Evolutionary conservation across 2,113 vertebrate genomes (phyloP).

Genomic region (Bothrops jararaca): DNA sequence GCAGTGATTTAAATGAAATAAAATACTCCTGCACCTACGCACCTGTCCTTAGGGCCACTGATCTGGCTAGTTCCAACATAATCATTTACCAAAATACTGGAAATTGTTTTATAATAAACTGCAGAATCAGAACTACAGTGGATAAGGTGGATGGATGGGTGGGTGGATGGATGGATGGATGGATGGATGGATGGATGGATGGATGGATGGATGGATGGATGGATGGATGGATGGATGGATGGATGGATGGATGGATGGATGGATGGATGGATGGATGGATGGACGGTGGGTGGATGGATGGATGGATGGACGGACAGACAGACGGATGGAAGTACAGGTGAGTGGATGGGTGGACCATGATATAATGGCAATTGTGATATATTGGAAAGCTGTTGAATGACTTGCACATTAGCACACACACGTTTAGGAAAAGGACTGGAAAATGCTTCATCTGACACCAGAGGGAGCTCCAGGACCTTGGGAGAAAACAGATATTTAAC

Average conservation of each 20-base stretch:
- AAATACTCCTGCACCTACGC: not conserved
- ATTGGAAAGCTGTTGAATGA: not conserved
- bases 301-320: too few relatives aligned
- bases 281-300: too few relatives aligned
- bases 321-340: too few relatives aligned
- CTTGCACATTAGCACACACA: not conserved
- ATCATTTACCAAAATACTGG: not conserved
- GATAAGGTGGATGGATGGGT: too few relatives aligned
- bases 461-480: constrained; percentile 63
- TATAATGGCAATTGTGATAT: too few relatives aligned
- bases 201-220: too few relatives aligned
- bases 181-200: too few relatives aligned
- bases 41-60: not conserved
- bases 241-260: too few relatives aligned
- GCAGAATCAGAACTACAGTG: too few relatives aligned
- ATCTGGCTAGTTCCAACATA: not conserved
- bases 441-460: constrained; percentile 50
- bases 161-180: too few relatives aligned
- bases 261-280: too few relatives aligned
- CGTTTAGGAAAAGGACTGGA: not conserved
- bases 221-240: too few relatives aligned
- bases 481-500: not conserved
- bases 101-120: not conserved
- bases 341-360: not conserved
- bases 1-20: not conserved